Conservation (phyloP, 2,888 invertebrate species). For the Ormyrus labotus region DNA sequence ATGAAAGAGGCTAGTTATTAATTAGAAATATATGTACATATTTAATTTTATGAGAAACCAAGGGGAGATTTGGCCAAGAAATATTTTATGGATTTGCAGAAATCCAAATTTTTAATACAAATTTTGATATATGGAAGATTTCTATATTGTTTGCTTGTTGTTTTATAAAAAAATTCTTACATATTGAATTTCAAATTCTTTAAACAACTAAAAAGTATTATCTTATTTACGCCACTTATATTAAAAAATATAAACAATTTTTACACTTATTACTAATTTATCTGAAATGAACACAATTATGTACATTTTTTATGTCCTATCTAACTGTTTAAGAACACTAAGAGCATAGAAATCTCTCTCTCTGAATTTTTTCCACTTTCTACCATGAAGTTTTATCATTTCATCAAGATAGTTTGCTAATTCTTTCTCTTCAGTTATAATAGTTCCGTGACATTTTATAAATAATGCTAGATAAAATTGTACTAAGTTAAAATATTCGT, state of each 20-base stretch:
- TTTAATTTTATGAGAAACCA: too few species aligned
- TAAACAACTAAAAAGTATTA: conserved; percentile 2
- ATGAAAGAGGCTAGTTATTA: too few species aligned
- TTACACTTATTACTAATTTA: background rate
- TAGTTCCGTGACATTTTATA: conserved; percentile 86
- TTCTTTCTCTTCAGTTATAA: conserved; percentile 78
- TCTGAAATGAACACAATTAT: background rate
- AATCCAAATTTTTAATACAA: too few species aligned
- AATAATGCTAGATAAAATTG: conserved; percentile 94
- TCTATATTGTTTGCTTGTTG: too few species aligned
- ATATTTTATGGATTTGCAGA: too few species aligned
- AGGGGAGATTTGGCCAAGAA: too few species aligned
- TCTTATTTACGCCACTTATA: conserved; percentile 42
- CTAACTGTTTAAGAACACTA: conserved; percentile 86
- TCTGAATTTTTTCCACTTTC: conserved; percentile 83
- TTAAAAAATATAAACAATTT: conserved; percentile 41
- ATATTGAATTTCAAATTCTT: too few species aligned
- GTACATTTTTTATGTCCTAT: conserved; percentile 76
- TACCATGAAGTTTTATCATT: conserved; percentile 79
- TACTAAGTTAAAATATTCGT: conserved; percentile 91
- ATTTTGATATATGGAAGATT: too few species aligned
- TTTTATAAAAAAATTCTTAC: too few species aligned
- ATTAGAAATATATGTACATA: too few species aligned
- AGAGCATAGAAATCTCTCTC: conserved; percentile 84
- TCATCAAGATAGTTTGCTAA: conserved; percentile 78